Conservation (phyloP, 1,140 invertebrate species). For the Drosophila aff. region DNA sequence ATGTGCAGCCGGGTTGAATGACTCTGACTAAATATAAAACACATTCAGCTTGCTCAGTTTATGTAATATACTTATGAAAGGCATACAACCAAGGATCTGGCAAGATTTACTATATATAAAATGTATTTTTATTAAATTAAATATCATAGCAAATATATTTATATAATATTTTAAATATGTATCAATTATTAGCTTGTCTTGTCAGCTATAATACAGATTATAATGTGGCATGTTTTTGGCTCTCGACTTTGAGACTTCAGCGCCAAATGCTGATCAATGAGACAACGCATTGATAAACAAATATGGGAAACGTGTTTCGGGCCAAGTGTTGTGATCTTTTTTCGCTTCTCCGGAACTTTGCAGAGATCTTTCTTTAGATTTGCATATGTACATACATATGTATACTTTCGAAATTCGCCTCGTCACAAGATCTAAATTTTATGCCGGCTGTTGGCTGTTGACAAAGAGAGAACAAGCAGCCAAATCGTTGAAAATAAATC, state of each 20-base stretch:
- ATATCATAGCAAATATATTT: neutral
- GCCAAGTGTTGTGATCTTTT: slow-evolving; percentile 14
- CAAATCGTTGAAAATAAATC: slow-evolving; percentile 61
- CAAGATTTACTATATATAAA: neutral
- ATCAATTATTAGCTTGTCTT: neutral
- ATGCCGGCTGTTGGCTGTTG: slow-evolving; percentile 32
- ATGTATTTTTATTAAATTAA: neutral
- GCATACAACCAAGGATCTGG: neutral
- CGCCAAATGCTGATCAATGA: slow-evolving; percentile 39
- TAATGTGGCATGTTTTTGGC: slow-evolving; percentile 25
- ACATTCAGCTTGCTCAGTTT: slow-evolving; percentile 24
- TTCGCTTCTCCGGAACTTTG: slow-evolving; percentile 3
- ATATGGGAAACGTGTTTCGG: slow-evolving; percentile 43
- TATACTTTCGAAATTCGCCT: slow-evolving; percentile 8
- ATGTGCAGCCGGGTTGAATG: slow-evolving; percentile 66
- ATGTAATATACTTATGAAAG: slow-evolving; percentile 30
- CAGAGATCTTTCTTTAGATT: slow-evolving; percentile 33
- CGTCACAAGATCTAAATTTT: slow-evolving; percentile 32
- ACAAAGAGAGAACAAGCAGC: slow-evolving; percentile 31
- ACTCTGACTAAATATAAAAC: slow-evolving; percentile 47
- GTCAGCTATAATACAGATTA: neutral
- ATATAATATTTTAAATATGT: neutral
- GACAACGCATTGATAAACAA: slow-evolving; percentile 52
- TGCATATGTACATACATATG: slow-evolving; percentile 6
- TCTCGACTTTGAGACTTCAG: slow-evolving; percentile 24